Evolutionary conservation across 2,113 vertebrate genomes (phyloP).

Genomic region (Antigone vipio): DNA sequence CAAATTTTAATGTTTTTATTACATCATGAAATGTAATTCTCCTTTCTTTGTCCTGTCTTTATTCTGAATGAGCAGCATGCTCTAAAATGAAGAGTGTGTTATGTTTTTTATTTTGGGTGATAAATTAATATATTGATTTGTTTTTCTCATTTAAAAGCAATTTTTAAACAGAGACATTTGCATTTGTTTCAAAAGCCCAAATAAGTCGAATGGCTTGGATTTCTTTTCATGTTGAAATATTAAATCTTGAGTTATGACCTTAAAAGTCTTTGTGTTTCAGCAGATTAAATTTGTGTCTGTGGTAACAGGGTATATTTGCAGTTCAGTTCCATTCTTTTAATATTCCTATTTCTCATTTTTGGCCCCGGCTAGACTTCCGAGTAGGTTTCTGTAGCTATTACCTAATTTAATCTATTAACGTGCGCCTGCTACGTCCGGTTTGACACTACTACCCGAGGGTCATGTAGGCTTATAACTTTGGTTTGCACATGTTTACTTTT

Average conservation of each 20-base stretch:
- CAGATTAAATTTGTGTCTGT: conserved; percentile 27
- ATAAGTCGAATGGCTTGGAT: conserved; percentile 34
- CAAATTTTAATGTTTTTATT: conserved; percentile 73
- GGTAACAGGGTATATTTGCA: conserved; percentile 14
- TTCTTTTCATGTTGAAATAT: conserved; percentile 63
- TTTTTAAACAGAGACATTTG: conserved; percentile 48
- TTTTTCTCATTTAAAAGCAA: conserved; percentile 26
- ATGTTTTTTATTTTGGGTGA: conserved; percentile 12
- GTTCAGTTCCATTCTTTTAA: background rate
- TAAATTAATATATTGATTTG: conserved; percentile 50
- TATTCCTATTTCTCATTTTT: background rate
- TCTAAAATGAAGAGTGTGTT: conserved; percentile 37
- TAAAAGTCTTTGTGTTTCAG: conserved; percentile 8
- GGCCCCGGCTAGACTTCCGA: background rate
- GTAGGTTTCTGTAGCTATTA: background rate
- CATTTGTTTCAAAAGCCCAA: conserved; percentile 50
- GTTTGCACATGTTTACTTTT: conserved; percentile 72
- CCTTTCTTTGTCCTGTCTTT: conserved; percentile 51
- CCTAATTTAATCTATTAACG: background rate
- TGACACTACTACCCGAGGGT: background rate
- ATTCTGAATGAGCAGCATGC: conserved; percentile 54
- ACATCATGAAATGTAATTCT: conserved; percentile 78
- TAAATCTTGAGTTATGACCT: conserved; percentile 68
- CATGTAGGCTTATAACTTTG: background rate
- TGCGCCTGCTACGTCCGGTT: background rate